These are phyloP conservation scores for Rattus rattus DNA, from an alignment of 2,113 vertebrate species.

Conservation along the genomic window DNA sequence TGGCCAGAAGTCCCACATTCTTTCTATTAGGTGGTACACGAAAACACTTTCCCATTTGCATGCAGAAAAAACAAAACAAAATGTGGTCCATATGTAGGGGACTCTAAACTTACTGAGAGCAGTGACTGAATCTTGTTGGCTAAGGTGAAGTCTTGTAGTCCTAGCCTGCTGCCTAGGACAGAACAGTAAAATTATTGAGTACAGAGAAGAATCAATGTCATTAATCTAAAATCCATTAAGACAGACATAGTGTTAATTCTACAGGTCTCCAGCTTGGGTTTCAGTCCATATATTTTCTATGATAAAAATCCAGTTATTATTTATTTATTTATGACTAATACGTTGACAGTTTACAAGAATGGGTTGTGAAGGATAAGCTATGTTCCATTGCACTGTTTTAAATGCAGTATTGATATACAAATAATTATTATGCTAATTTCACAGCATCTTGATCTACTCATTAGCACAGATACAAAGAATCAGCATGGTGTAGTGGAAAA, in stretches of 20 bases:
- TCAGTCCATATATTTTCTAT: neutral
- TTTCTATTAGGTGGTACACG: neutral
- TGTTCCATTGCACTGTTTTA: slow-evolving; percentile 56
- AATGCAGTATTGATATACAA: slow-evolving; percentile 77
- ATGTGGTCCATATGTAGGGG: neutral
- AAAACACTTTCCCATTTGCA: neutral
- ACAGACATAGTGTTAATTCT: slow-evolving; percentile 3
- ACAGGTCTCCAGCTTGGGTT: neutral
- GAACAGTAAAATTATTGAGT: neutral
- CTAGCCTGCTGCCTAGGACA: neutral
- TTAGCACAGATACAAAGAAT: slow-evolving; percentile 74
- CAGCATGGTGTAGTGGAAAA: slow-evolving; percentile 67
- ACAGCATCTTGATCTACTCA: slow-evolving; percentile 75
- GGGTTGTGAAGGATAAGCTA: slow-evolving; percentile 26
- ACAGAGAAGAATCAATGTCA: slow-evolving; percentile 30
- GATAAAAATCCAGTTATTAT: slow-evolving; percentile 28
- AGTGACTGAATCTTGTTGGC: neutral
- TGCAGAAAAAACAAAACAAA: neutral
- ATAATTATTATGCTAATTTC: slow-evolving; percentile 81
- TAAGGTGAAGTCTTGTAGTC: neutral
- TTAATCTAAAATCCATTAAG: slow-evolving; percentile 49
- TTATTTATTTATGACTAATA: slow-evolving; percentile 8
- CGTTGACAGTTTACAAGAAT: neutral
- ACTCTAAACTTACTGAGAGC: neutral
- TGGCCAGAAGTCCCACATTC: neutral